These are phyloP conservation scores for Parotocinclus haroldoi DNA, from an alignment of 2,797 vertebrate genomes.

Conservation along the genomic window DNA sequence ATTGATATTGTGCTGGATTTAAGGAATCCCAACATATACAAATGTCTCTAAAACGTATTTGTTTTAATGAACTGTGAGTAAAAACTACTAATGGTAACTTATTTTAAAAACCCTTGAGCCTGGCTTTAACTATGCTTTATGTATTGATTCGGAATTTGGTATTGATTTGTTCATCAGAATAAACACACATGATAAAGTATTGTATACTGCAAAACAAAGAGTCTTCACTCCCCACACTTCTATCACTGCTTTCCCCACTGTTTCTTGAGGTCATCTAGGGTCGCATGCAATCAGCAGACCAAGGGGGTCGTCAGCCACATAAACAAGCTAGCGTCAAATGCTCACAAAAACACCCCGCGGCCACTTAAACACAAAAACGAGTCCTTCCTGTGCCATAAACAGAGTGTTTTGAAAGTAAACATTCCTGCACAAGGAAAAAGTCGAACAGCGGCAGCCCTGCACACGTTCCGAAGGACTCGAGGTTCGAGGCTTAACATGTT, in stretches of 20 bases:
- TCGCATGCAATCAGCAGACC: conserved; percentile 50
- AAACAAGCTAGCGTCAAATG: conserved; percentile 49
- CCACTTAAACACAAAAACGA: conserved; percentile 52
- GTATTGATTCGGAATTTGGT: no score
- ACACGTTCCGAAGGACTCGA: conserved; percentile 28
- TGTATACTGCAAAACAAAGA: background rate
- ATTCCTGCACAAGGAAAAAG: conserved; percentile 37
- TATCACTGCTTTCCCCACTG: conserved; percentile 28
- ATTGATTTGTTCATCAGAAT: no score
- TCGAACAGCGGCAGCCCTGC: conserved; percentile 20
- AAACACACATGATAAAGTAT: no score
- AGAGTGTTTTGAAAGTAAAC: conserved; percentile 56
- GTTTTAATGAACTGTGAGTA: no score
- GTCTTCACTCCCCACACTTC: background rate
- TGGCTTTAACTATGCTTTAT: no score
- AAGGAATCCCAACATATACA: no score
- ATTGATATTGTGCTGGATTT: no score
- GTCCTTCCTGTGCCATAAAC: conserved; percentile 55
- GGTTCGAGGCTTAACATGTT: conserved; percentile 32
- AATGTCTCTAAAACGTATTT: no score
- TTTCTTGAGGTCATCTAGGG: conserved; percentile 43
- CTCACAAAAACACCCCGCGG: conserved; percentile 45
- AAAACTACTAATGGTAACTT: no score
- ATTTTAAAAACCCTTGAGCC: no score
- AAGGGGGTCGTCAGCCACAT: conserved; percentile 44